A percentile compares a stretch with the other conserved stretches of the same genome.
These are phyloP conservation scores for Sebastes glaucus DNA, from an alignment of 2,797 vertebrate species.

Conservation along the genomic window DNA sequence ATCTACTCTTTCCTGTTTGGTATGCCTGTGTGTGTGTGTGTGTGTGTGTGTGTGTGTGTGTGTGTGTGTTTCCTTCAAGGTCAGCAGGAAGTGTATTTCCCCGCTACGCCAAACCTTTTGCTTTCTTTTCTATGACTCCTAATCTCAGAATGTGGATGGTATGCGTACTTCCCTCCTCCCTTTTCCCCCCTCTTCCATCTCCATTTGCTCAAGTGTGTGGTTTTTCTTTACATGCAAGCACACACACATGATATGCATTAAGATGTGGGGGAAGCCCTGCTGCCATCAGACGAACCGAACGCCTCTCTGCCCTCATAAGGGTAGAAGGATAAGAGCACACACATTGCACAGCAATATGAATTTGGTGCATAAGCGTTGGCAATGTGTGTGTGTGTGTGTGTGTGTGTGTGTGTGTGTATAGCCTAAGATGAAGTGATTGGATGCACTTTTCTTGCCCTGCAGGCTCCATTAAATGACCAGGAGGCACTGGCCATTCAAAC, in stretches of 20 bases:
- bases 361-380: conserved; percentile 1
- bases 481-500: conserved; percentile 48
- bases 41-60: conserved; percentile 15
- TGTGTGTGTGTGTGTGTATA: neutral
- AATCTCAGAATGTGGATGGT: conserved; percentile 23
- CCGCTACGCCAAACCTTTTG: conserved; percentile 5
- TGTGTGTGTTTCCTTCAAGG: conserved; percentile 49
- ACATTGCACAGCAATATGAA: neutral
- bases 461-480: conserved; percentile 63
- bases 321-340: neutral
- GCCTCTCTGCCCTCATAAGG: neutral
- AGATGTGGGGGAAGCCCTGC: conserved; percentile 5
- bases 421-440: conserved; percentile 57
- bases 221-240: neutral
- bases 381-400: neutral
- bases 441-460: conserved; percentile 54
- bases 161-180: conserved; percentile 16
- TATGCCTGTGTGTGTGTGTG: conserved; percentile 28
- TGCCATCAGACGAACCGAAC: neutral
- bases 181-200: neutral
- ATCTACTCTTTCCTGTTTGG: conserved; percentile 64
- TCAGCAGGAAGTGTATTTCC: conserved; percentile 57
- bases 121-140: conserved; percentile 43
- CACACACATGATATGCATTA: conserved; percentile 11
- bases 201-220: neutral